Evolutionary conservation across 2,888 invertebrate species (phyloP).

Genomic region (Cerceris rybyensis): DNA sequence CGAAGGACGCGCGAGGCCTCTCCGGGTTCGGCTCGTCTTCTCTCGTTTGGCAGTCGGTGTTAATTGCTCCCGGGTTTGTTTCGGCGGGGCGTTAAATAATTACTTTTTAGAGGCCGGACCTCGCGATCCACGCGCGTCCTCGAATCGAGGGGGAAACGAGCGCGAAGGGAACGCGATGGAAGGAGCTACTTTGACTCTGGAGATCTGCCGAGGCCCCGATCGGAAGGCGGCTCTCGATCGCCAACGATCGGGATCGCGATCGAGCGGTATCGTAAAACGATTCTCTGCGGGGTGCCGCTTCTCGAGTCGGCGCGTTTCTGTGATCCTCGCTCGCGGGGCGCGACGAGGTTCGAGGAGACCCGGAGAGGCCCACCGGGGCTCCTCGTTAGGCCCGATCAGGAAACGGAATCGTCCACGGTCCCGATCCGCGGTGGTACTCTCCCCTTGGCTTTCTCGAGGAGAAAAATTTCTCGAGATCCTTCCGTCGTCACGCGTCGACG

Average conservation of each 20-base stretch:
- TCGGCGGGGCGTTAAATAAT: conserved; percentile 69
- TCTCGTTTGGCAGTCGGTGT: conserved; percentile 44
- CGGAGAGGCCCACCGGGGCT: conserved; percentile 69
- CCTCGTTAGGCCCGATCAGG: conserved; percentile 76
- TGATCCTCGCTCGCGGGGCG: conserved; percentile 62
- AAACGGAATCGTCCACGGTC: conserved; percentile 68
- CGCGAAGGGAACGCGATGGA: neutral
- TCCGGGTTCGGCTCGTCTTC: conserved; percentile 18
- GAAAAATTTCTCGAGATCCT: neutral
- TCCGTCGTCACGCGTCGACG: conserved; percentile 26
- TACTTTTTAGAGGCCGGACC: conserved; percentile 51
- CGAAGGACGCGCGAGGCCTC: conserved; percentile 11
- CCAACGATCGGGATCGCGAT: conserved; percentile 57
- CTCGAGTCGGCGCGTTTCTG: conserved; percentile 70
- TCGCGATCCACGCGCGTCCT: neutral
- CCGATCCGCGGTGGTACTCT: conserved; percentile 20
- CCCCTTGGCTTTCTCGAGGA: conserved; percentile 38
- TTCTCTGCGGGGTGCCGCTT: conserved; percentile 73
- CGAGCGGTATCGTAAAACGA: conserved; percentile 72
- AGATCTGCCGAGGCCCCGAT: conserved; percentile 28
- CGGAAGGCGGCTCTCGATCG: conserved; percentile 22
- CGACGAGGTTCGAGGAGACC: conserved; percentile 60
- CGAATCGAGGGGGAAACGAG: neutral
- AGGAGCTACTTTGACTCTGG: conserved; percentile 50
- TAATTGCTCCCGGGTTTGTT: conserved; percentile 58